Base-by-base conservation (phyloP, 2,113 vertebrate genomes). In the Scomber scombrus region DNA sequence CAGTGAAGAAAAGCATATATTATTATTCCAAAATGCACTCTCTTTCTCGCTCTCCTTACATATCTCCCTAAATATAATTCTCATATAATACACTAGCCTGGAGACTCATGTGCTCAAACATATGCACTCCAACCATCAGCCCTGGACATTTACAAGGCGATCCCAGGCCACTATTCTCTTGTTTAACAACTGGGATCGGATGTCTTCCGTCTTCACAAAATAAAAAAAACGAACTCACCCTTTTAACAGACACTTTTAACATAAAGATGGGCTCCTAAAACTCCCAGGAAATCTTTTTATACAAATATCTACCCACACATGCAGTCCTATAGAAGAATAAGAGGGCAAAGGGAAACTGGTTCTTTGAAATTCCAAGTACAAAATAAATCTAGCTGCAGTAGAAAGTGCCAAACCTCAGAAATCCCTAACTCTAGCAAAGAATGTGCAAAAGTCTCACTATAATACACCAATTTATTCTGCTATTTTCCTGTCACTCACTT, bases 341-440 rank as follows among this genome's bases (percentile, higher is more conserved):
- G 34, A 62, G 49, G 54, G 67, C 61, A 64, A 80, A 71, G 62
- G 49, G 50, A 78, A 81, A 40, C 57, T 14, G 50, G 62, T 71
- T 52, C 80, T 69, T 64, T 84, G 69, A 80, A 88, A 87, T 85
- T 92, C 74, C 78, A 81, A 68, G 84, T 84, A 81, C 88, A 79
- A 88, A 91, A 90, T 89, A 92, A 90, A 92, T 93, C 84, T 81
- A 66, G 75, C 89, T 84, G 75, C 63, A 71, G 85, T 3, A 71
- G 79, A 90, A 88, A 82, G 80, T n/a, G 88, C 82, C 89, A 92
- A 94, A 92, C 92, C 93, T 90, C 89, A 91, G 80, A 89, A 85
- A 91, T 90, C 87, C 84, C 71, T 71, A 62, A 90, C 79, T 87
- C 63, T 5, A 78, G 83, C 46, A 34, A 83, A 77, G 89, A 93